Percentiles rank a stretch among this genome's conserved stretches.
Conservation (phyloP, 2,888 invertebrate species). For the Idaea biselata region DNA sequence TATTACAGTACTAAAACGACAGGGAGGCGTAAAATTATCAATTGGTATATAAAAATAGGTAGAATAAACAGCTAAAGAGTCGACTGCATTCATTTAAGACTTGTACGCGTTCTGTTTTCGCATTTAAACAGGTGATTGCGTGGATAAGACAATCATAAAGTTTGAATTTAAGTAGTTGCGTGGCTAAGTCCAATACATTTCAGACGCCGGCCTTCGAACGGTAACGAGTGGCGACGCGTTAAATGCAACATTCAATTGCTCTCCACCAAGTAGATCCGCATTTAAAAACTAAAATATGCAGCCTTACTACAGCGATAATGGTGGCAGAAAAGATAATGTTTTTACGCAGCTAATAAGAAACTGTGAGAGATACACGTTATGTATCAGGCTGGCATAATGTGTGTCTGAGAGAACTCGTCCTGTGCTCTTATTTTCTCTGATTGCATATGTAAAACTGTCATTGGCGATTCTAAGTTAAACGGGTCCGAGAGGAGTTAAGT, state of each 20-base stretch:
- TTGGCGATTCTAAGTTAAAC: slow-evolving; percentile 40
- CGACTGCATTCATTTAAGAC: slow-evolving; percentile 43
- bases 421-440: slow-evolving; percentile 27
- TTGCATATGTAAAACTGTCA: slow-evolving; percentile 31
- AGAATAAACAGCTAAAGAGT: slow-evolving; percentile 49
- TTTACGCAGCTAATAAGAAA: slow-evolving; percentile 38
- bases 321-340: slow-evolving; percentile 46
- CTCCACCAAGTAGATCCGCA: slow-evolving; percentile 36
- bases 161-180: slow-evolving; percentile 58
- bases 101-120: slow-evolving; percentile 47
- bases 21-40: slow-evolving; percentile 19
- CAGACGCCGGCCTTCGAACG: slow-evolving; percentile 39
- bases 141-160: slow-evolving; percentile 66
- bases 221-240: slow-evolving; percentile 37
- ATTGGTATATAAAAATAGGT: slow-evolving; percentile 45
- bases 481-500: slow-evolving; percentile 17
- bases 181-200: slow-evolving; percentile 49
- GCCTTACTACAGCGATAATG: slow-evolving; percentile 51
- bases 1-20: background rate
- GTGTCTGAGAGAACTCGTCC: slow-evolving; percentile 9
- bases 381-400: background rate
- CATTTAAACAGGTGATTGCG: slow-evolving; percentile 52
- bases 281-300: slow-evolving; percentile 53
- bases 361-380: slow-evolving; percentile 33
- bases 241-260: slow-evolving; percentile 44